Conservation (phyloP, 2,797 vertebrate species). For the Morelia viridis region DNA sequence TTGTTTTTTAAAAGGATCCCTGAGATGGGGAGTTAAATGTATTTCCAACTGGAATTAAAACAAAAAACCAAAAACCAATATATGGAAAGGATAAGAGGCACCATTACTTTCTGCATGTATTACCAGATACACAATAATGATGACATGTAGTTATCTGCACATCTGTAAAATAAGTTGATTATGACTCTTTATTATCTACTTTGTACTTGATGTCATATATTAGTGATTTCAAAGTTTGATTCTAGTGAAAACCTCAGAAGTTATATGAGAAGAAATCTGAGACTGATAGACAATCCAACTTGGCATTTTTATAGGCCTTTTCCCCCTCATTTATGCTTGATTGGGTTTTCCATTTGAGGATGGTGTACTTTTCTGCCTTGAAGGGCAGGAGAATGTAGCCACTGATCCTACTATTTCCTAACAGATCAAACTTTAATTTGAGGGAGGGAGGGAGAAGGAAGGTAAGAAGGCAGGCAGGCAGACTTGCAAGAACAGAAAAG, state of each 20-base stretch:
- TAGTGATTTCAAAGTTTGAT: background rate
- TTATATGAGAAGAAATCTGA: background rate
- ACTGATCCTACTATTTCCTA: background rate
- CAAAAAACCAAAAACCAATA: background rate
- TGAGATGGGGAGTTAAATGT: background rate
- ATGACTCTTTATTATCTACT: background rate
- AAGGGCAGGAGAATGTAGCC: background rate
- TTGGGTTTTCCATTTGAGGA: background rate
- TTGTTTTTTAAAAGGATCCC: background rate
- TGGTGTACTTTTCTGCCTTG: background rate
- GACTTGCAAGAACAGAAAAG: background rate
- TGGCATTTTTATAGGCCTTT: background rate
- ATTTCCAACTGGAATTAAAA: background rate
- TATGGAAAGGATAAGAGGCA: background rate
- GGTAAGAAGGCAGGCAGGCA: background rate
- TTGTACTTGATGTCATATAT: background rate
- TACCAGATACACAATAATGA: background rate
- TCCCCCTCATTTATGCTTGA: background rate
- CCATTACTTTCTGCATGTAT: background rate
- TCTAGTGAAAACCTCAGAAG: background rate
- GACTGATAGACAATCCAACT: background rate
- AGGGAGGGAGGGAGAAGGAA: background rate
- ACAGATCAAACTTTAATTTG: no score
- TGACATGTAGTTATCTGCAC: background rate
- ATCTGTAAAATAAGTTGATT: background rate